A percentile compares a stretch with the other conserved stretches of the same genome.
phyloP scores from a whole-genome alignment of 2,888 invertebrate species.

The Oscheius myriophilus region DNA sequence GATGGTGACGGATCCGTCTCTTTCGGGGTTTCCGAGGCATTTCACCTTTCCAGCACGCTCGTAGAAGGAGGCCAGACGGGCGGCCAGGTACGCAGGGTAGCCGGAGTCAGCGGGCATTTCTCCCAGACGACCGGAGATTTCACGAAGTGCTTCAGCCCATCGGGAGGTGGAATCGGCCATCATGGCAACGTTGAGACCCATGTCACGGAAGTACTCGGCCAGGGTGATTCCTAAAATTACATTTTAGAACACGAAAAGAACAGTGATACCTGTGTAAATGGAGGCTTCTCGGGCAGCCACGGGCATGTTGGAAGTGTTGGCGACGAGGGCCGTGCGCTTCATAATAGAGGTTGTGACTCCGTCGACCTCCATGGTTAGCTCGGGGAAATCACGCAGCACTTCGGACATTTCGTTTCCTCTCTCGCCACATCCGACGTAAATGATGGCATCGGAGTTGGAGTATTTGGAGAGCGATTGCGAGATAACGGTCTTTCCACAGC shows the following conservation, averaged over 20 bases:
- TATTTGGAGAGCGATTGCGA: slow-evolving; percentile 98
- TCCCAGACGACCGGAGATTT: slow-evolving; percentile 87
- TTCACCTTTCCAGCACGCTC: slow-evolving; percentile 97
- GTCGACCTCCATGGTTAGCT: slow-evolving; percentile 94
- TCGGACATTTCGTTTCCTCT: slow-evolving; percentile 99
- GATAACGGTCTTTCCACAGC: slow-evolving; percentile 99
- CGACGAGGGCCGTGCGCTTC: slow-evolving; percentile 98
- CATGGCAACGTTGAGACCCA: slow-evolving; percentile 99
- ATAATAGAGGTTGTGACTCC: slow-evolving; percentile 94
- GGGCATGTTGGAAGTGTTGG: slow-evolving; percentile 99
- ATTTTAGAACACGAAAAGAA: slow-evolving; percentile 50
- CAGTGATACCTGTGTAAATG: slow-evolving; percentile 94
- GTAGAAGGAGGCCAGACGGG: slow-evolving; percentile 97
- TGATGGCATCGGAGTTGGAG: slow-evolving; percentile 98
- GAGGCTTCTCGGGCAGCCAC: slow-evolving; percentile 99
- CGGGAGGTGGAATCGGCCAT: slow-evolving; percentile 99
- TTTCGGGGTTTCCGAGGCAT: slow-evolving; percentile 79
- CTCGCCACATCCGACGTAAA: slow-evolving; percentile 99
- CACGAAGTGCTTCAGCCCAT: slow-evolving; percentile 99
- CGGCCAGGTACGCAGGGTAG: slow-evolving; percentile 98
- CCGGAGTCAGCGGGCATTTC: slow-evolving; percentile 99
- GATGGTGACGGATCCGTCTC: slow-evolving; percentile 98
- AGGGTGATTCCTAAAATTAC: slow-evolving; percentile 80
- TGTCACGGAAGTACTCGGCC: slow-evolving; percentile 86
- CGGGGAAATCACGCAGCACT: slow-evolving; percentile 93